phyloP scores from a whole-genome alignment of 2,888 invertebrate species.

The Chesias legatella region DNA sequence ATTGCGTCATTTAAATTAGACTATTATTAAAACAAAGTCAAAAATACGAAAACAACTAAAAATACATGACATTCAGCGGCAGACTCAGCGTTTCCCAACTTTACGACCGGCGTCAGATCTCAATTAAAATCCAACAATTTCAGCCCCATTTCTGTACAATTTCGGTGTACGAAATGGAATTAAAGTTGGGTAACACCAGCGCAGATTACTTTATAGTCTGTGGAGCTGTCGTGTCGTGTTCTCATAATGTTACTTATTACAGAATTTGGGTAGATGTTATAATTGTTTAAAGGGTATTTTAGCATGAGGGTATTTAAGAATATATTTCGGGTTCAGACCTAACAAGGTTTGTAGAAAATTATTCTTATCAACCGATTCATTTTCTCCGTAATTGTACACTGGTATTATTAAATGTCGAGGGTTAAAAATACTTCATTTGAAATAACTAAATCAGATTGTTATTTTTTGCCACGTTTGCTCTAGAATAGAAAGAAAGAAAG shows the following conservation, averaged over 20 bases:
- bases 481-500: too few species aligned
- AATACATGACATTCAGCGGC: slow-evolving; percentile 11
- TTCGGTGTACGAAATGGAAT: slow-evolving; percentile 55
- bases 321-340: too few species aligned
- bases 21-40: slow-evolving; percentile 4
- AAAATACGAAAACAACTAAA: slow-evolving; percentile 13
- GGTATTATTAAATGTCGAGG: too few species aligned
- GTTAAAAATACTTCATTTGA: too few species aligned
- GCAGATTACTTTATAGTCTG: slow-evolving; percentile 22
- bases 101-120: slow-evolving; percentile 46
- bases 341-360: too few species aligned
- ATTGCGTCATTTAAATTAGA: too few species aligned
- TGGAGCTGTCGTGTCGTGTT: slow-evolving; percentile 23
- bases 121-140: slow-evolving; percentile 72
- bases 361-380: too few species aligned
- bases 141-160: slow-evolving; percentile 31
- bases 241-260: slow-evolving; percentile 23
- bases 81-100: slow-evolving; percentile 29
- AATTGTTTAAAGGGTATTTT: too few species aligned
- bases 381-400: too few species aligned
- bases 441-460: too few species aligned
- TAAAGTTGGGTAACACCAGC: slow-evolving; percentile 62
- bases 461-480: too few species aligned
- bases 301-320: too few species aligned
- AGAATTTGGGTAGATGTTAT: slow-evolving; percentile 12